Evolutionary conservation across 1,140 invertebrate species (phyloP).

Genomic region (Zaprionus kolodkinae): DNA sequence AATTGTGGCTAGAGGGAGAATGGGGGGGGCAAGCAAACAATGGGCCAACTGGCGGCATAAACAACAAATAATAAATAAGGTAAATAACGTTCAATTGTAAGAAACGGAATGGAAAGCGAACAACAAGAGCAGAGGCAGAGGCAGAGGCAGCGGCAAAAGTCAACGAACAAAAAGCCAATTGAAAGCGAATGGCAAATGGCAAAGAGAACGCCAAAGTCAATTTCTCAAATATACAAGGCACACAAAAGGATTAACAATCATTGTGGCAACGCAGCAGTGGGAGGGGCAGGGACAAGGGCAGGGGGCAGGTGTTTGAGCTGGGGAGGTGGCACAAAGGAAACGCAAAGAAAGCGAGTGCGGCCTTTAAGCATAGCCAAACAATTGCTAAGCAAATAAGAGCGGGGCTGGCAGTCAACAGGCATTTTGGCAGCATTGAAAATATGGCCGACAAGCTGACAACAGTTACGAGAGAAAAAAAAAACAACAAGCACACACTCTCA

Average conservation of each 20-base stretch:
- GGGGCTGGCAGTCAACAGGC: constrained; percentile 48
- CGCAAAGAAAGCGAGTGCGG: constrained; percentile 28
- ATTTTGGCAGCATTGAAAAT: constrained; percentile 48
- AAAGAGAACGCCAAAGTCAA: constrained; percentile 51
- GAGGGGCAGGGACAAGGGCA: neutral
- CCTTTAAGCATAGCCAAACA: constrained; percentile 42
- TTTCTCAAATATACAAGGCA: constrained; percentile 65
- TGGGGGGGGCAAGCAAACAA: constrained; percentile 37
- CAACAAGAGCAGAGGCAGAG: neutral
- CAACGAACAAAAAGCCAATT: constrained; percentile 54
- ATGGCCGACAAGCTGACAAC: constrained; percentile 39
- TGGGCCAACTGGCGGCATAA: constrained; percentile 48
- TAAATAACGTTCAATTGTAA: constrained; percentile 70
- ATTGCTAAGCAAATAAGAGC: constrained; percentile 45
- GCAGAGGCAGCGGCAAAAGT: constrained; percentile 36
- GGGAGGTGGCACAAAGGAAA: neutral
- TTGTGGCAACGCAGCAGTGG: neutral
- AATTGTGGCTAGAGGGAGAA: constrained; percentile 25
- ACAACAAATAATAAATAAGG: constrained; percentile 72
- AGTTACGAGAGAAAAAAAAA: neutral
- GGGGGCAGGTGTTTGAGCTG: neutral
- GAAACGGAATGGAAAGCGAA: constrained; percentile 12
- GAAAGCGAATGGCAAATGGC: constrained; percentile 42
- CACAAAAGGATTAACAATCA: constrained; percentile 70
- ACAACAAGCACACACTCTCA: neutral